phyloP scores from a whole-genome alignment of 2,888 invertebrate genomes.

The Yponomeuta malinellus region DNA sequence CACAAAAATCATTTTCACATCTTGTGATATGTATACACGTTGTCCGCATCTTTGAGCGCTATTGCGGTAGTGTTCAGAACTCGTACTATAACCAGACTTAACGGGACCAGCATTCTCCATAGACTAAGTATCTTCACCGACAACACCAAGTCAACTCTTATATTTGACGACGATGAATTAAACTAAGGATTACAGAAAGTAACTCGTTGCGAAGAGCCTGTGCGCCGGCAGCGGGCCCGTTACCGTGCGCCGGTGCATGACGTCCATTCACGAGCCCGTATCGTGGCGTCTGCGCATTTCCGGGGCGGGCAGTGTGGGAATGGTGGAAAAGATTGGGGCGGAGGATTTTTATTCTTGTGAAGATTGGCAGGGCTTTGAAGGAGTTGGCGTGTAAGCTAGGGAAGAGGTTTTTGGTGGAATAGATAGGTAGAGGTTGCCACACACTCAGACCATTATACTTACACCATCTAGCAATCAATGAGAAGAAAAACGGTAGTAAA shows the following conservation, averaged over 20 bases:
- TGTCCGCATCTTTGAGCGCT: too few species aligned
- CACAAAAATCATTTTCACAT: too few species aligned
- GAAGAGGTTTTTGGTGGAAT: too few species aligned
- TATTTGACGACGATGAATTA: background rate
- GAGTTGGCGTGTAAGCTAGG: too few species aligned
- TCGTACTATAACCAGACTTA: too few species aligned
- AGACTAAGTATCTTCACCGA: too few species aligned
- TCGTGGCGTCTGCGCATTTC: background rate
- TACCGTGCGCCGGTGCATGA: background rate
- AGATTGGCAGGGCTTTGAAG: too few species aligned
- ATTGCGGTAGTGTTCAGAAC: too few species aligned
- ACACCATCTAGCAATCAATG: background rate
- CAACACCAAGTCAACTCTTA: too few species aligned
- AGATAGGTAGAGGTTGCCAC: too few species aligned
- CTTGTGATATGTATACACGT: too few species aligned
- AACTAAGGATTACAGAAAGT: background rate
- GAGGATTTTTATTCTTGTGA: background rate
- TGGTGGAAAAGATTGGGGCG: background rate
- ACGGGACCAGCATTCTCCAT: too few species aligned
- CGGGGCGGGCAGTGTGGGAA: constrained; percentile 1
- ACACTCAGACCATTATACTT: background rate
- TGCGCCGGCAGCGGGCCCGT: background rate
- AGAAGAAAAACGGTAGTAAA: background rate
- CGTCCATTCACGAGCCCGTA: constrained; percentile 7
- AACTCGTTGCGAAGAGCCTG: background rate